phyloP scores from a whole-genome alignment of 2,797 vertebrate genomes.

The Phalloptychus januarius region DNA sequence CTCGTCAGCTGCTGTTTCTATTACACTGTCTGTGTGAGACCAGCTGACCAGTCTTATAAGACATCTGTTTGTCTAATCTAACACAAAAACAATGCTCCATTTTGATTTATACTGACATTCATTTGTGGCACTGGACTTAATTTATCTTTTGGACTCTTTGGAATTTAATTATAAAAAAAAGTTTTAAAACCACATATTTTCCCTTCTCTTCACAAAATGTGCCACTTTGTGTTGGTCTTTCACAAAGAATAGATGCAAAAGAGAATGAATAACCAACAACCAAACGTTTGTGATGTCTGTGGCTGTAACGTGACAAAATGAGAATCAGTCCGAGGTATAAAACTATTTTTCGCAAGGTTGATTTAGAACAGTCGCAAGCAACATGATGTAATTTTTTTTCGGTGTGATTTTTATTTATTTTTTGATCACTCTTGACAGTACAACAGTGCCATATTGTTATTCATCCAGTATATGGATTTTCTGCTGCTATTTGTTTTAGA shows the following conservation, averaged over 20 bases:
- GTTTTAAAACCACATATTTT: not conserved
- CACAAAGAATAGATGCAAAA: not conserved
- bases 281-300: not conserved
- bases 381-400: not conserved
- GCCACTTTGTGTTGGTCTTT: not conserved
- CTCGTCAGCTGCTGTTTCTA: not conserved
- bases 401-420: not conserved
- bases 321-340: not conserved
- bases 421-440: not conserved
- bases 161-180: not conserved
- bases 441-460: not conserved
- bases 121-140: not conserved
- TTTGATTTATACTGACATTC: not conserved
- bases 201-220: not conserved
- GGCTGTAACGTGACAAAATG: not conserved
- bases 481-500: conserved; percentile 4
- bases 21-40: not conserved
- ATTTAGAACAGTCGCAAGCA: not conserved
- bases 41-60: not conserved
- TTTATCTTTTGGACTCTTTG: not conserved
- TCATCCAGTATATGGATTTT: conserved; percentile 9
- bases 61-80: not conserved
- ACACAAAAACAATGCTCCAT: not conserved
- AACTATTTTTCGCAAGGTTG: not conserved
- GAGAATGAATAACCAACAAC: not conserved